Evolutionary conservation across 2,888 invertebrate genomes (phyloP).

Genomic region (Chromoteleia sp.): DNA sequence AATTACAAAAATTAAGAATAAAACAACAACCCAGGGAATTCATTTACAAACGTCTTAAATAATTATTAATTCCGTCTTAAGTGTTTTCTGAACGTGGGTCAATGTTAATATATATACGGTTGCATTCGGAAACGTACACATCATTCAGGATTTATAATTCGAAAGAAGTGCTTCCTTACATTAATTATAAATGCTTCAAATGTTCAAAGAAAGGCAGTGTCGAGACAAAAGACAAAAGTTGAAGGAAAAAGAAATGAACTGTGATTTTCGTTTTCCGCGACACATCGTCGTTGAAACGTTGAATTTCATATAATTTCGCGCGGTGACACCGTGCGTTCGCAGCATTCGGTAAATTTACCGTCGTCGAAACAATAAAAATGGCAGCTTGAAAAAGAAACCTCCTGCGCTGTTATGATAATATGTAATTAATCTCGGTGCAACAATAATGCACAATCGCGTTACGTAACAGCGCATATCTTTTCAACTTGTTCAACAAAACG

Average conservation of each 20-base stretch:
- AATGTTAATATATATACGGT: too few species aligned
- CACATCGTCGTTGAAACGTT: conserved; percentile 40
- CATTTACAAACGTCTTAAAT: too few species aligned
- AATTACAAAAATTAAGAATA: too few species aligned
- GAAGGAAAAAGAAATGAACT: conserved; percentile 6
- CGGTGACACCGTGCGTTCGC: conserved; percentile 29
- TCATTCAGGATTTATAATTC: too few species aligned
- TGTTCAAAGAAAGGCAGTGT: conserved; percentile 1
- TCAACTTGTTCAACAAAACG: conserved; percentile 47
- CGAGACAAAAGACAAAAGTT: conserved; percentile 25
- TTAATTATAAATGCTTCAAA: too few species aligned
- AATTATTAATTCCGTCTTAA: too few species aligned
- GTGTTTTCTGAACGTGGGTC: too few species aligned
- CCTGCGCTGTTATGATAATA: conserved; percentile 62
- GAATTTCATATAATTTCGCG: conserved; percentile 51
- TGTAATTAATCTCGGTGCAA: conserved; percentile 58
- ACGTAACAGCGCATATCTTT: conserved; percentile 49
- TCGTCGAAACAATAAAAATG: conserved; percentile 62
- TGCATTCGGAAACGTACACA: too few species aligned
- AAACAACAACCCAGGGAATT: too few species aligned
- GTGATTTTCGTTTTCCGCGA: conserved; percentile 7
- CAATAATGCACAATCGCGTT: conserved; percentile 60
- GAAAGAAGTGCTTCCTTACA: too few species aligned
- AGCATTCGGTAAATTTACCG: conserved; percentile 21
- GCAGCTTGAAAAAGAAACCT: conserved; percentile 45